phyloP scores from a whole-genome alignment of 2,888 invertebrate species.

The Drepanosiphum platanoidis region DNA sequence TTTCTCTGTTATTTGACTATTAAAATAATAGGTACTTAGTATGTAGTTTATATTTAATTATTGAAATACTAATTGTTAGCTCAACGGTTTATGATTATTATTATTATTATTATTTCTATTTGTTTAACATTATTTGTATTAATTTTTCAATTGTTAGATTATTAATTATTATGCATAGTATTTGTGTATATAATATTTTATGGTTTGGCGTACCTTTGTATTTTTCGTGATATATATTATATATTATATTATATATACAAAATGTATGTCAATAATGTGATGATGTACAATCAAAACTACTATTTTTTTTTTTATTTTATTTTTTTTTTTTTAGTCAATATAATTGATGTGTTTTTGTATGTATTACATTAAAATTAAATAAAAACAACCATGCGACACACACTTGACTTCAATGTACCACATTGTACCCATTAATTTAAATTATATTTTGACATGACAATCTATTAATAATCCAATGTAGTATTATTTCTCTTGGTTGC shows the following conservation, averaged over 20 bases:
- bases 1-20: slow-evolving; percentile 42
- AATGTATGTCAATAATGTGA: slow-evolving; percentile 44
- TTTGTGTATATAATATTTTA: slow-evolving; percentile 25
- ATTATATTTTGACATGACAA: slow-evolving; percentile 21
- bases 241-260: slow-evolving; percentile 22
- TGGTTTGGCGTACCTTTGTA: slow-evolving; percentile 13
- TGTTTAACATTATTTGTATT: slow-evolving; percentile 34
- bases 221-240: slow-evolving; percentile 19
- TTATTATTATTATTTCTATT: slow-evolving; percentile 46
- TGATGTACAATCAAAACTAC: slow-evolving; percentile 41
- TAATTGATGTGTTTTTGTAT: neutral
- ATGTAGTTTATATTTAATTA: slow-evolving; percentile 24
- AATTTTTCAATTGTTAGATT: slow-evolving; percentile 45
- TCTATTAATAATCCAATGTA: slow-evolving; percentile 4
- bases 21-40: slow-evolving; percentile 34
- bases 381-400: slow-evolving; percentile 29
- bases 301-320: slow-evolving; percentile 10
- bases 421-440: neutral
- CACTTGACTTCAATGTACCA: slow-evolving; percentile 24
- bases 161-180: slow-evolving; percentile 24
- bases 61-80: slow-evolving; percentile 40
- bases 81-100: slow-evolving; percentile 34
- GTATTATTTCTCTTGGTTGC: slow-evolving; percentile 10
- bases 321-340: slow-evolving; percentile 3
- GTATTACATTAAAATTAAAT: slow-evolving; percentile 1